Percentiles rank a stretch among this genome's conserved stretches.
Evolutionary conservation across 2,113 vertebrate genomes (phyloP).

Genomic region (Oriolus oriolus): DNA sequence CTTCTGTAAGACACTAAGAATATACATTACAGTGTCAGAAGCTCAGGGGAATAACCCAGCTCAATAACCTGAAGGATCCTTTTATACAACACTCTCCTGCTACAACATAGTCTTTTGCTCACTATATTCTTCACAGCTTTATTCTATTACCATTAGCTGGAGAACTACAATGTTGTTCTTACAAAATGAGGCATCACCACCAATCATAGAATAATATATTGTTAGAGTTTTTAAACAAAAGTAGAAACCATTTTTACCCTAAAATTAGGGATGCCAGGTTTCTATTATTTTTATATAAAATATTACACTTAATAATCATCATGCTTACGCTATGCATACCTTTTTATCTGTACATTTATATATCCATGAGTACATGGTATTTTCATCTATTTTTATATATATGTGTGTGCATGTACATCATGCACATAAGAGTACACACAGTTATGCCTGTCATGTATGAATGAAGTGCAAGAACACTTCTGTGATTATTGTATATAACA

Average conservation of each 20-base stretch:
- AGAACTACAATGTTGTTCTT: neutral
- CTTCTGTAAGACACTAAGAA: neutral
- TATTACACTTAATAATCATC: neutral
- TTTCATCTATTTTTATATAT: neutral
- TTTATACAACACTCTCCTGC: neutral
- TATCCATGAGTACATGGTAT: neutral
- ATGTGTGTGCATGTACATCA: fast-evolving
- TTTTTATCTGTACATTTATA: neutral
- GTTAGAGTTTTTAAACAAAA: neutral
- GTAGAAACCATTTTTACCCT: neutral
- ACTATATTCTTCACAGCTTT: neutral
- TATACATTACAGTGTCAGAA: neutral
- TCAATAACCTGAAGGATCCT: neutral
- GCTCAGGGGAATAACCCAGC: neutral
- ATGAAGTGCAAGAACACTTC: neutral
- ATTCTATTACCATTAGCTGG: neutral
- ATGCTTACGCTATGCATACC: neutral
- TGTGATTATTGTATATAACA: neutral
- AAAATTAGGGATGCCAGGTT: neutral
- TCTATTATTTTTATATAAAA: neutral
- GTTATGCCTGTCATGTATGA: neutral
- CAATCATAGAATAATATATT: neutral
- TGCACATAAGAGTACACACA: neutral
- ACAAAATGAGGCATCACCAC: neutral
- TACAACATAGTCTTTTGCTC: neutral